phyloP scores from a whole-genome alignment of 35 echinoderm and acorn worm genomes.

The Hemicentrotus pulcherrimus region DNA sequence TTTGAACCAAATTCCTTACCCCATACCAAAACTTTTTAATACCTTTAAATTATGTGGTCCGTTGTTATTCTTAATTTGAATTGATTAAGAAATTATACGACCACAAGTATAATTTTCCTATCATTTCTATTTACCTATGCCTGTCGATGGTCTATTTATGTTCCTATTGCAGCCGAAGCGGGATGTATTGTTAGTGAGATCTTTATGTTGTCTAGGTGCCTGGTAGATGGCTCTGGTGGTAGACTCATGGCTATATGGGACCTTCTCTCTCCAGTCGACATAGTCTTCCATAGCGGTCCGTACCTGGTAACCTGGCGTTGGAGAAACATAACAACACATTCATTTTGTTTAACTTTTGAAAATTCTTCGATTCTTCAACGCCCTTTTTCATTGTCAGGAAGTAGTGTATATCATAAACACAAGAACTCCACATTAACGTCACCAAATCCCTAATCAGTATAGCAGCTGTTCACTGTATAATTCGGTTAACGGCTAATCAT shows the following conservation, averaged over 20 bases:
- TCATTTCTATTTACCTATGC: slow-evolving; percentile 75
- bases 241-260: slow-evolving; percentile 77
- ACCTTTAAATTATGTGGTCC: not conserved
- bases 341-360: too few relatives aligned
- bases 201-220: slow-evolving; percentile 66
- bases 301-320: slow-evolving; percentile 77
- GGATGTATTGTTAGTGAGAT: slow-evolving; percentile 60
- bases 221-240: slow-evolving; percentile 87
- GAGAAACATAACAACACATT: not conserved
- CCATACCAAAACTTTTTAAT: too few relatives aligned
- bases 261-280: slow-evolving; percentile 66
- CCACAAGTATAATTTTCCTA: too few relatives aligned
- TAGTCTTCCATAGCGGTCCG: slow-evolving; percentile 82
- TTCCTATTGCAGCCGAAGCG: slow-evolving; percentile 87
- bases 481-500: not conserved
- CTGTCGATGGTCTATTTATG: slow-evolving; percentile 74
- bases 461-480: not conserved
- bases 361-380: too few relatives aligned
- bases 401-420: not conserved
- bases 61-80: not conserved
- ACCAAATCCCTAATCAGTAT: not conserved
- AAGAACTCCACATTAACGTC: not conserved
- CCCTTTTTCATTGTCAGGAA: too few relatives aligned
- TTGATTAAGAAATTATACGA: not conserved
- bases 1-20: too few relatives aligned